These are phyloP conservation scores for Notoglanidium macrostoma DNA, from an alignment of 2,797 vertebrate species.

Conservation along the genomic window DNA sequence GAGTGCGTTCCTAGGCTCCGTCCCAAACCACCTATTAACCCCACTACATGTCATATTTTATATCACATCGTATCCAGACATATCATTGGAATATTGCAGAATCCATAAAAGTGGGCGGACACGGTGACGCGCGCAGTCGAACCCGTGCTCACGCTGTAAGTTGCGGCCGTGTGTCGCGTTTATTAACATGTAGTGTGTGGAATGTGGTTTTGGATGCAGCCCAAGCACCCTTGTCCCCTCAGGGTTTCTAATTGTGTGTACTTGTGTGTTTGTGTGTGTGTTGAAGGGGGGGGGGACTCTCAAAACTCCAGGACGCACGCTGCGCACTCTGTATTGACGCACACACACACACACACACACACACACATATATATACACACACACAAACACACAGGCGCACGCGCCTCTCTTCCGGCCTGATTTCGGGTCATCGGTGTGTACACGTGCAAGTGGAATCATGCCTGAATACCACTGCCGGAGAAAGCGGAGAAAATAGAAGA, in stretches of 20 bases:
- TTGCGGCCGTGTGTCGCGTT: not conserved
- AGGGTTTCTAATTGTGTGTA: not conserved
- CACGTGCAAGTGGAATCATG: constrained; percentile 51
- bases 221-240: constrained; percentile 17
- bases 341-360: not conserved
- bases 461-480: constrained; percentile 46
- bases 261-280: not conserved
- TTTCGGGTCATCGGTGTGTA: not conserved
- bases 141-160: not conserved
- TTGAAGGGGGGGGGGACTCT: no score
- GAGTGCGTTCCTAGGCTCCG: not conserved
- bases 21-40: not conserved
- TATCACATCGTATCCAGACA: not conserved
- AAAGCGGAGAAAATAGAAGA: constrained; percentile 42
- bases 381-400: constrained; percentile 8
- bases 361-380: not conserved
- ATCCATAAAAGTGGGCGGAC: not conserved
- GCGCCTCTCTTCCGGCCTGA: constrained; percentile 19
- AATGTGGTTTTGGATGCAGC: constrained; percentile 30
- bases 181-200: not conserved
- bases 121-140: not conserved
- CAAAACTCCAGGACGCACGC: not conserved
- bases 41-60: not conserved
- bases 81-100: not conserved
- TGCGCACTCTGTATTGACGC: not conserved